Base-by-base conservation (phyloP, 2,797 vertebrate genomes). In the Sebastes matsubarae region DNA sequence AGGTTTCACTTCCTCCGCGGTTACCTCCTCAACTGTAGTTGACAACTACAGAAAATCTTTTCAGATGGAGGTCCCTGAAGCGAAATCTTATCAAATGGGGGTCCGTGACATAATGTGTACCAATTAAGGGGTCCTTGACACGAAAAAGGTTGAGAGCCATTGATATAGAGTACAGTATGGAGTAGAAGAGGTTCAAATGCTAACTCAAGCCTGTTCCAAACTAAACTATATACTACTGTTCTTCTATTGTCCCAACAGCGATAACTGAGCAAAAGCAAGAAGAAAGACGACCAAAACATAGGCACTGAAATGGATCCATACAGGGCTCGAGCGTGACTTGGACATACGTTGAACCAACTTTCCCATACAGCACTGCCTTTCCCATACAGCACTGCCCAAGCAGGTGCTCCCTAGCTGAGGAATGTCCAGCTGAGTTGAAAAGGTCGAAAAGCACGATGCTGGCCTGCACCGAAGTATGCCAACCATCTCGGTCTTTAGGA, bases 381-480 rank as follows among this genome's bases (percentile, higher is more conserved):
- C 13, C n/a, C 32, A n/a, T 24, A 14, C 50, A 72, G 59, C 30
- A 2, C 25, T 32, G 46, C 12, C 42, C 58, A 36, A 88, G 92
- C 93, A 93, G 91, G 90, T 90, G 90, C 72, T 88, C 73, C 63
- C 64, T 34, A 10, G 66, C 70, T 60, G 75, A 88, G 89, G 90
- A 93, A 92, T 93, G 88, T 83, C 72, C 80, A 83, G 79, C 63
- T 3, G 69, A 84, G 91, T 89, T 90, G 83, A 93, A 93, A 93
- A 91, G 91, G 90, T 91, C 85, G 82, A 54, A 4, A 54, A 4
- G 22, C 18, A 54, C 10, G 61, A 82, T 67, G 81, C 27, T 8
- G 64, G 82, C 73, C 68, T 72, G 54, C 24, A 29, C 77, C n/a
- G 1, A 88, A 91, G 81, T 78, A 94, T 87, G 73, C 72, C 78